Conservation (phyloP, 1,140 invertebrate genomes). For the Heliconius himera region DNA sequence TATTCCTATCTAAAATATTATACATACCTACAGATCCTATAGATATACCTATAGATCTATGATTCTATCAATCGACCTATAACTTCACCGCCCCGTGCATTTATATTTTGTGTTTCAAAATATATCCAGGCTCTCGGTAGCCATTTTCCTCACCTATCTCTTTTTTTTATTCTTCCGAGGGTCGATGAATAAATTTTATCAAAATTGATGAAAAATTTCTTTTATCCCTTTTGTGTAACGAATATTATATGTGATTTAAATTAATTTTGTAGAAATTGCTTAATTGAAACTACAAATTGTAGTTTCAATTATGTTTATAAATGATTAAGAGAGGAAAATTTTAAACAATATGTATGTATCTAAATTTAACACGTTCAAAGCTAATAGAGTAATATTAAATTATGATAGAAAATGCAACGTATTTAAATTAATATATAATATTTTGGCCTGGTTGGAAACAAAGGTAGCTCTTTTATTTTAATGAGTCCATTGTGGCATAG, state of each 20-base stretch:
- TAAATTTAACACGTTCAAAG: neutral
- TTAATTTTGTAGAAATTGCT: neutral
- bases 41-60: no score
- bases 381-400: neutral
- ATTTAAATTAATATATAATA: no score
- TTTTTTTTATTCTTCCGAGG: conserved; percentile 22
- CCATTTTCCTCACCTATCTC: conserved; percentile 15
- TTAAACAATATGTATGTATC: neutral
- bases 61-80: neutral
- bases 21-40: no score
- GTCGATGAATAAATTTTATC: conserved; percentile 36
- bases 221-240: conserved; percentile 19
- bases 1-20: no score
- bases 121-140: neutral
- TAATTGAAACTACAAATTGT: neutral
- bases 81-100: neutral
- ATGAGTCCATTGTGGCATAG: no score
- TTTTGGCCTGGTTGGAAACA: no score
- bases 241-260: conserved; percentile 16
- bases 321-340: neutral
- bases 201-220: conserved; percentile 17
- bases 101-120: neutral
- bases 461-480: no score
- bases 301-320: neutral
- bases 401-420: no score